Evolutionary conservation across 2,797 vertebrate species (phyloP), one percentile per base, ranked within the genome.

Genomic region (Somateria mollissima): DNA sequence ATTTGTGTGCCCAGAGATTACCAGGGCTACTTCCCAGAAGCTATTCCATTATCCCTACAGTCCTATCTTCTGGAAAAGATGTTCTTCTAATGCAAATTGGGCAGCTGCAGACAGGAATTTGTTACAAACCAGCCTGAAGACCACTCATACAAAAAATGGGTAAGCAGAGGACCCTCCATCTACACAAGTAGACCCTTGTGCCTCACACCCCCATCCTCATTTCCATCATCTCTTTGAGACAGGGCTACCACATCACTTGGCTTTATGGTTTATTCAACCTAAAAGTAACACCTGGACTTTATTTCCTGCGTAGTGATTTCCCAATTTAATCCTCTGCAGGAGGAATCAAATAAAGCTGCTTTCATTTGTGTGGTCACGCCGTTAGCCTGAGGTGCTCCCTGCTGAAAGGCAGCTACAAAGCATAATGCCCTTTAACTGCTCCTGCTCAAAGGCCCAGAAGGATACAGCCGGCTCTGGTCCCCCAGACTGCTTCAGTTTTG

Each of bases 281-380:
- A 79, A 66, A 91, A 88, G 66, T 70, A 90, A 87, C 89, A 96
- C 94, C 86, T 92, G 94, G 76, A 81, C 34, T 86, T 91, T 82
- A 92, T 87, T 93, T 92, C 88, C 90, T 57, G 60, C 27, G 64
- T 1, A 82, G 77, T 7, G 47, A 95, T 79, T 91, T 94, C 79
- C 79, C 81, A 95, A 34, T 45, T 57, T 83, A 92, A 89, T 87
- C 60, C 75, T 79, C 90, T 71, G 36, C 56, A 92, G 20, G 3
- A 73, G 77, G 77, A 89, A 84, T 22, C 75, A 79, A 84, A 84
- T 22, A 61, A 73, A 92, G 71, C n/a, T 5, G 5, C 47, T 91
- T 90, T 89, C 56, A 67, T 45, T 88, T 79, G 67, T 51, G 53
- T 57, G 74, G 90, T 53, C 84, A 54, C 28, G 24, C 67, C 74